These are phyloP conservation scores for Drosophila nannoptera DNA, from an alignment of 1,140 invertebrate species.

Conservation along the genomic window DNA sequence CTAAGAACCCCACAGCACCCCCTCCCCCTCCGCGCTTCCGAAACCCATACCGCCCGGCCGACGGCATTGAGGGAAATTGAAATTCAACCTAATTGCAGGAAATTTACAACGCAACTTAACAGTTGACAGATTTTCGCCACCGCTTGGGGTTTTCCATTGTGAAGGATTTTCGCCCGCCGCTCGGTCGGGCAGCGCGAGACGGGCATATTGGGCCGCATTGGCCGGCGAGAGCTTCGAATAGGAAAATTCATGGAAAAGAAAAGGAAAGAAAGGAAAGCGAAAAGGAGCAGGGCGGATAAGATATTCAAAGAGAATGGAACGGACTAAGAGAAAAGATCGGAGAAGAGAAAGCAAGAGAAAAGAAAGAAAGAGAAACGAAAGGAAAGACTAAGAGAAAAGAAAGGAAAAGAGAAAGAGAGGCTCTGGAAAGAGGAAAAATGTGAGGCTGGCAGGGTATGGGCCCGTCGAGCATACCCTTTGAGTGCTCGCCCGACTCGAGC, in stretches of 20 bases:
- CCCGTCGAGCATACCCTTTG: background rate
- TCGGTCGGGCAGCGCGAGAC: background rate
- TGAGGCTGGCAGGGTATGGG: background rate
- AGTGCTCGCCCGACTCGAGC: background rate
- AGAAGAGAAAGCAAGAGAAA: too few relatives aligned
- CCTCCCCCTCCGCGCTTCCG: background rate
- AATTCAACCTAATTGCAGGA: slow-evolving; percentile 75
- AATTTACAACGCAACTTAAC: slow-evolving; percentile 75
- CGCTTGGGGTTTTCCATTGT: slow-evolving; percentile 15
- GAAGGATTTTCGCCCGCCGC: background rate
- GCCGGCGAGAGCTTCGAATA: too few relatives aligned
- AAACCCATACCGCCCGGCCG: background rate
- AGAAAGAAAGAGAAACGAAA: too few relatives aligned
- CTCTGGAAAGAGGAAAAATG: background rate
- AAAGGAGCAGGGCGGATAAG: too few relatives aligned
- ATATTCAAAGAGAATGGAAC: too few relatives aligned
- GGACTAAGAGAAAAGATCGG: too few relatives aligned
- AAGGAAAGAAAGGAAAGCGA: too few relatives aligned
- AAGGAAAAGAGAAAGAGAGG: background rate
- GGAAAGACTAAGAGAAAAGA: background rate
- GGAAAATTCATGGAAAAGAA: too few relatives aligned
- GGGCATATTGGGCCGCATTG: background rate
- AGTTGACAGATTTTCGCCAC: slow-evolving; percentile 66
- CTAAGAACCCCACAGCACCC: background rate
- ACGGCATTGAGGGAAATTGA: slow-evolving; percentile 54